These are phyloP conservation scores for Scaptomyza caliginosa DNA, from an alignment of 2,888 invertebrate genomes.

Conservation along the genomic window DNA sequence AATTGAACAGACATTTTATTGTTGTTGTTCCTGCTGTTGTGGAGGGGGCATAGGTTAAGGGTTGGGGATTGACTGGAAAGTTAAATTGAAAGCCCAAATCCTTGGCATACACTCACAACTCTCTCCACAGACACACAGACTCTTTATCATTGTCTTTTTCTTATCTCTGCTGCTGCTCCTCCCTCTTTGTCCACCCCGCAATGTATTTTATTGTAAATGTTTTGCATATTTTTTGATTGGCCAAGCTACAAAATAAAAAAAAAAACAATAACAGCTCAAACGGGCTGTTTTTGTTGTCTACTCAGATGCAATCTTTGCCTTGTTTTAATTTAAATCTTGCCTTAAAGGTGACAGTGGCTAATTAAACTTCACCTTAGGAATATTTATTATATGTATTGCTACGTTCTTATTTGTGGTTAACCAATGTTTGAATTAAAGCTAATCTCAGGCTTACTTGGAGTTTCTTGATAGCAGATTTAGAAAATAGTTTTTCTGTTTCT, in stretches of 20 bases:
- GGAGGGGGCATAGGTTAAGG: background rate
- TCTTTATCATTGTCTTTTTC: slow-evolving; percentile 23
- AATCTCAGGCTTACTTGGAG: too few relatives aligned
- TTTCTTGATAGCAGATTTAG: too few relatives aligned
- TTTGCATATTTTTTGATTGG: slow-evolving; percentile 76
- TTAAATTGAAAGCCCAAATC: slow-evolving; percentile 63
- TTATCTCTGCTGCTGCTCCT: slow-evolving; percentile 34
- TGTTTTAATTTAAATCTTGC: background rate
- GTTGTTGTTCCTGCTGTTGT: slow-evolving; percentile 1
- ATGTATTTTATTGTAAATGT: slow-evolving; percentile 68
- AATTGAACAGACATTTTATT: slow-evolving; percentile 75
- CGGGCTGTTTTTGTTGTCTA: background rate
- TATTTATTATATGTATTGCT: background rate
- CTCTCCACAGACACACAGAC: background rate
- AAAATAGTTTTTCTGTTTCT: too few relatives aligned
- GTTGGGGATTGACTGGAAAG: slow-evolving; percentile 24
- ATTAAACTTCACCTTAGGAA: slow-evolving; percentile 16
- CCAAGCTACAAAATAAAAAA: slow-evolving; percentile 1
- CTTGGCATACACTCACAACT: slow-evolving; percentile 30
- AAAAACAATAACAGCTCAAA: slow-evolving; percentile 30
- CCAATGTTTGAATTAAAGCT: too few relatives aligned
- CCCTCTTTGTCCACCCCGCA: slow-evolving; percentile 4
- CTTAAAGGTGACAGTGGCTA: slow-evolving; percentile 22
- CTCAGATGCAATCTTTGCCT: background rate
- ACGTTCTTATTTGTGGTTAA: too few relatives aligned